These are phyloP conservation scores for Bembecia ichneumoniformis DNA, from an alignment of 2,888 invertebrate genomes.

Conservation along the genomic window DNA sequence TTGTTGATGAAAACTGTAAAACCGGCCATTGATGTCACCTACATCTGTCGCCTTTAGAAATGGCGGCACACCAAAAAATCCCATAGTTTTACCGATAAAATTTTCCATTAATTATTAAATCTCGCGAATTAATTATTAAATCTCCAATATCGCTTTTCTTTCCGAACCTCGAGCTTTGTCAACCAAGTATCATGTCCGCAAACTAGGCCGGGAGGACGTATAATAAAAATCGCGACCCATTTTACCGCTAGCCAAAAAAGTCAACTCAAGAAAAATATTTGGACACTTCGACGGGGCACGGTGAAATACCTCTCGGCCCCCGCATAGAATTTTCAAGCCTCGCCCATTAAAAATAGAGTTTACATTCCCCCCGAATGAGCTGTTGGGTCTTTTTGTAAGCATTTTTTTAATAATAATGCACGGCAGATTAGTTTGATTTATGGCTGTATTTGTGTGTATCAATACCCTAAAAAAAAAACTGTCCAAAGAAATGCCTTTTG, in stretches of 20 bases:
- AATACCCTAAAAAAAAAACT: constrained; percentile 9
- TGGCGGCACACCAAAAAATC: background rate
- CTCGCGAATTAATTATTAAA: background rate
- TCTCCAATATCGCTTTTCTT: background rate
- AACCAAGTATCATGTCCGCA: background rate
- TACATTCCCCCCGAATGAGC: background rate
- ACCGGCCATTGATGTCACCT: too few relatives aligned
- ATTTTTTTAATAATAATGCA: constrained; percentile 19
- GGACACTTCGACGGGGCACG: background rate
- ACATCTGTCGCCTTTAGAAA: too few relatives aligned
- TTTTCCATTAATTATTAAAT: background rate
- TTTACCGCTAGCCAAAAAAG: background rate
- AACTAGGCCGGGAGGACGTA: background rate
- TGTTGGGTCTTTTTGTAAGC: background rate
- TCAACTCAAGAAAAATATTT: background rate
- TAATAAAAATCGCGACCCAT: background rate
- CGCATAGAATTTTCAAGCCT: background rate
- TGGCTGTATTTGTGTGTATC: constrained; percentile 16
- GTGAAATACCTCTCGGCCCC: background rate
- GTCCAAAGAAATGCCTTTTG: constrained; percentile 14
- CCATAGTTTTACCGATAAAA: background rate
- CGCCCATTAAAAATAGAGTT: background rate
- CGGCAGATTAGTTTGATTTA: constrained; percentile 25
- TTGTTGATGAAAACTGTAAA: too few relatives aligned
- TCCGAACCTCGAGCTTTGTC: background rate